Evolutionary conservation across 1,140 invertebrate genomes (phyloP), one percentile per base, ranked within the genome.

Genomic region (Drosophila ironensis): DNA sequence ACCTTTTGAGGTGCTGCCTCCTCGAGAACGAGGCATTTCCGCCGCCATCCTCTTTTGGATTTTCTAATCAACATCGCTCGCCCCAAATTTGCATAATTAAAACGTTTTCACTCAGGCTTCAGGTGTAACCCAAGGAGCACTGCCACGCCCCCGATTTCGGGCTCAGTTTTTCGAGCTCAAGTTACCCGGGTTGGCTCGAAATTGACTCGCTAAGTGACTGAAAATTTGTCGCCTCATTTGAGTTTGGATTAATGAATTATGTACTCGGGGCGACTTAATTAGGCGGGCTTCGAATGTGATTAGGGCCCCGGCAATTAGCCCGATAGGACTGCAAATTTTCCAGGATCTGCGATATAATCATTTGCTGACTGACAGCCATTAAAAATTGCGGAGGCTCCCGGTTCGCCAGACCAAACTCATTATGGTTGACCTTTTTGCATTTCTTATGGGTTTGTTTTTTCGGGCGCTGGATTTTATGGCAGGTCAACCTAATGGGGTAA

Each of bases 181-280:
- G 37, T 22, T 50, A 33, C 28, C 27, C 24, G 60, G 25, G 57
- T 22, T 27, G 33, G 22, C 9, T 52, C 50, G 54, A 67, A 76
- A 84, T 78, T 74, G 78, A 78, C 73, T 74, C 44, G 78, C 59
- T 64, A 78, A 84, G 80, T 78, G 80, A 61, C 51, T 66, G 53
- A 66, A 72, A 84, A 84, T 84, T 84, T 84, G 80, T 74, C 80
- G 78, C 78, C 72, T 71, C 80, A 84, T 84, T 84, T 86, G 78
- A 45, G 76, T 56, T 51, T 46, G 59, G 63, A 72, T 84, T 86
- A 84, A 84, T 84, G 68, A 84, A 86, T 84, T 86, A 84, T 86
- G 70, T 46, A 70, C 52, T 48, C 45, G 20, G 30, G 46, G 28
- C 37, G 19, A 53, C 57, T 74, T 84, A 84, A 86, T 86, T 77